Evolutionary conservation across 2,797 vertebrate genomes (phyloP).

Genomic region (Dermochelys coriacea): DNA sequence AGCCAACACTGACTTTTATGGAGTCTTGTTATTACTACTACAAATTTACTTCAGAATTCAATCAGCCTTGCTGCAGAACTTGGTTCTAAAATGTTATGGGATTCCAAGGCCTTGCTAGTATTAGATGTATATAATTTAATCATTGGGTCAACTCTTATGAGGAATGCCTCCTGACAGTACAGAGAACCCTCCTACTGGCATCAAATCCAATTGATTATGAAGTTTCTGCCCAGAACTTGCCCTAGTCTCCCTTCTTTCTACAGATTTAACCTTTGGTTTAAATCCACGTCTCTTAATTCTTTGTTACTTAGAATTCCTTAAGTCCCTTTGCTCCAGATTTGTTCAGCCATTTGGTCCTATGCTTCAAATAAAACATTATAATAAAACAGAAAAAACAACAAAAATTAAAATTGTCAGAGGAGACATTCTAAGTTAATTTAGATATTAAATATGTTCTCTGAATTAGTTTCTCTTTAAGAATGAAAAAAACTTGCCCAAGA

Average conservation of each 20-base stretch:
- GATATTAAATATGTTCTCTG: not conserved
- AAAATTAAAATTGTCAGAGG: not conserved
- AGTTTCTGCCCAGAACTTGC: not conserved
- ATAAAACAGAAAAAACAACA: not conserved
- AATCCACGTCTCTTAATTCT: not conserved
- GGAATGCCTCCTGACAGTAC: not conserved
- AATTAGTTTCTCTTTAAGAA: not conserved
- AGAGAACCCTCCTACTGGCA: not conserved
- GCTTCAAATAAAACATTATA: not conserved
- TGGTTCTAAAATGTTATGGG: not conserved
- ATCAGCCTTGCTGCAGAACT: not conserved
- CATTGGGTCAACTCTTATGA: not conserved
- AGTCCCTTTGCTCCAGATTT: not conserved
- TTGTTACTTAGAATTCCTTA: not conserved
- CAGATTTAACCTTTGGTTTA: not conserved
- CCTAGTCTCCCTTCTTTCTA: not conserved
- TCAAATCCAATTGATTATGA: not conserved
- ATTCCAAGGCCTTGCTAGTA: not conserved
- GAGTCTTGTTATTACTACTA: constrained; percentile 15
- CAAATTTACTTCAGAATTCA: not conserved
- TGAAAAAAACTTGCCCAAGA: not conserved
- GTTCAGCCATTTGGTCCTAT: not conserved
- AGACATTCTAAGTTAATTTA: not conserved
- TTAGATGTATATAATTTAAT: not conserved
- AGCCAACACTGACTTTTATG: constrained; percentile 20